Base-by-base conservation (phyloP, 2,113 vertebrate species). In the Odocoileus hemionus region DNA sequence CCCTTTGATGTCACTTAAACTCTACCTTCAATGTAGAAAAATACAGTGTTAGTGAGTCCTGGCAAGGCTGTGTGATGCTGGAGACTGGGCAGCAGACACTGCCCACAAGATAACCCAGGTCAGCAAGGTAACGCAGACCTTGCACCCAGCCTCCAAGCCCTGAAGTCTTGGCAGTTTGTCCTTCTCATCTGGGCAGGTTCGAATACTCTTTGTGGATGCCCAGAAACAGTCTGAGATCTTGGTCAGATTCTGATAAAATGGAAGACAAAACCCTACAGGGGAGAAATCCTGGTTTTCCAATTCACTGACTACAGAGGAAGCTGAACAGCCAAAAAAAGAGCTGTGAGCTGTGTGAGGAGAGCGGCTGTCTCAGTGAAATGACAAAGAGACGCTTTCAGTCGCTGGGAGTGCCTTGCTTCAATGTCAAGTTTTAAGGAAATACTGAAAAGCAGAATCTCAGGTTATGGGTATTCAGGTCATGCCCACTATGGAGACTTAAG, bases 221-320 rank as follows among this genome's bases (percentile, higher is more conserved):
- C 6, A 58, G 52, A 86, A 45, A 67, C 54, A 47, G 50, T n/a
- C 80, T 86, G 82, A 89, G 60, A 36, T 17, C 87, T 88, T 55
- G n/a, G 94, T 79, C 23, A 52, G 70, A 82, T 55, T 95, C 86
- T 92, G 92, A 87, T 90, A 67, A 94, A 89, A 93, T 39, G 36
- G 36, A 85, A 96, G 47, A 64, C 76, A 93, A 82, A 96, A 36
- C 33, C 50, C 36, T 16, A 16, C 21, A 57, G 54, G 55, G 82
- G 52, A 96, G 28, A 74, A 57, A 60, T 83, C 10, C 19, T 84
- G 61, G 23, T 85, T 97, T 92, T 96, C 93, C 91, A 86, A 95
- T 95, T 89, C 57, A 94, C 0, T 79, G 79, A 83, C 67, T 87
- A 17, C 8, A 47, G 50, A 80, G 64, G 79, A 94, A 91, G 25